phyloP scores from a whole-genome alignment of 2,888 invertebrate species.

The Luffia ferchaultella region DNA sequence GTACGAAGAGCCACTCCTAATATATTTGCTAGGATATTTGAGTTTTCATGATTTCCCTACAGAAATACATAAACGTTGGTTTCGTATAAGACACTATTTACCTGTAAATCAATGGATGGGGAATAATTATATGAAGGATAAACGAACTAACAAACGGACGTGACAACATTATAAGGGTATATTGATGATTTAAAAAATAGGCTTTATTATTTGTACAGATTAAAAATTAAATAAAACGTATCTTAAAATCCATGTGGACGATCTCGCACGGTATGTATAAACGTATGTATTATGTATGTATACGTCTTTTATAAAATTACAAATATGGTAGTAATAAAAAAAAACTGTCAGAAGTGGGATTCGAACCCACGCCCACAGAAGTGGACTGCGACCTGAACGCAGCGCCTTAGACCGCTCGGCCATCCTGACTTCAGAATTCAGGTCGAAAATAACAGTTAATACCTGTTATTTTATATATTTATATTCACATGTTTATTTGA shows the following conservation, averaged over 20 bases:
- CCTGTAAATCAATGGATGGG: too few relatives aligned
- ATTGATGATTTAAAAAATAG: not conserved
- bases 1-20: too few relatives aligned
- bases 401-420: slow-evolving; percentile 28
- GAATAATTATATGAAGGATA: too few relatives aligned
- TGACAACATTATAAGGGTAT: too few relatives aligned
- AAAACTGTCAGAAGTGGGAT: slow-evolving; percentile 53
- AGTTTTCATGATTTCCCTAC: too few relatives aligned
- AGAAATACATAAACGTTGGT: too few relatives aligned
- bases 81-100: too few relatives aligned
- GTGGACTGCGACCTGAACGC: slow-evolving; percentile 62
- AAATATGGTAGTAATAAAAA: slow-evolving; percentile 6
- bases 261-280: not conserved
- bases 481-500: not conserved
- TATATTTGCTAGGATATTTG: too few relatives aligned
- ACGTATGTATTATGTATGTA: not conserved
- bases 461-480: not conserved
- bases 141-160: too few relatives aligned
- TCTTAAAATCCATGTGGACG: not conserved
- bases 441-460: not conserved
- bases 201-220: not conserved
- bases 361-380: slow-evolving; percentile 61
- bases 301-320: not conserved
- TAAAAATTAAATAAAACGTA: not conserved
- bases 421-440: not conserved